phyloP scores from a whole-genome alignment of 1,140 invertebrate species.

The Nylanderia fulva region DNA sequence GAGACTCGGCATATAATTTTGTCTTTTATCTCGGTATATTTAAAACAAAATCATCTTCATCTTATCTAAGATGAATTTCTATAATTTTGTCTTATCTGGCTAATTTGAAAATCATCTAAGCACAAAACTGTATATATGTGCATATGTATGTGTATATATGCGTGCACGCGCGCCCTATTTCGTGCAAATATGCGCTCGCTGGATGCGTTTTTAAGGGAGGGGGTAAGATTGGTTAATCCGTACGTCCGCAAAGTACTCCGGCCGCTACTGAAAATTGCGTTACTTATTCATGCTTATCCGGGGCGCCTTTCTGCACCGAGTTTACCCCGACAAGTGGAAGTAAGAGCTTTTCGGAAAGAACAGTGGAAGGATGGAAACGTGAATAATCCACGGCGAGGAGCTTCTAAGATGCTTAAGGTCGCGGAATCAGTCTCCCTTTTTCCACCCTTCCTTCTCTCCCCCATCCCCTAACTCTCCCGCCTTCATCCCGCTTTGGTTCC shows the following conservation, averaged over 20 bases:
- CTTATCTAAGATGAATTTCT: too few species aligned
- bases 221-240: slow-evolving; percentile 42
- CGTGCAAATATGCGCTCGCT: slow-evolving; percentile 21
- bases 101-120: too few species aligned
- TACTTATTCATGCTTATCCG: slow-evolving; percentile 61
- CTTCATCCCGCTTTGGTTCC: neutral
- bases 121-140: too few species aligned
- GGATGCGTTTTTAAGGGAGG: slow-evolving; percentile 40
- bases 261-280: slow-evolving; percentile 54
- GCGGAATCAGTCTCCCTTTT: slow-evolving; percentile 37
- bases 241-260: slow-evolving; percentile 34
- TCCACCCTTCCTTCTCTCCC: too few species aligned
- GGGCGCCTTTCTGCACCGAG: slow-evolving; percentile 48
- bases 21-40: too few species aligned
- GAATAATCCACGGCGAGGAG: slow-evolving; percentile 51
- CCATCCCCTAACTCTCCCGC: neutral
- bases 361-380: slow-evolving; percentile 54
- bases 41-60: too few species aligned
- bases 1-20: too few species aligned
- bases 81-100: too few species aligned
- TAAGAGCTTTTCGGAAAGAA: slow-evolving; percentile 60
- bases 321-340: slow-evolving; percentile 58
- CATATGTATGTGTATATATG: too few species aligned
- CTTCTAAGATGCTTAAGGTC: slow-evolving; percentile 59
- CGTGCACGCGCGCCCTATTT: too few species aligned